These are phyloP conservation scores for Menura novaehollandiae DNA, from an alignment of 2,113 vertebrate species.

Conservation along the genomic window DNA sequence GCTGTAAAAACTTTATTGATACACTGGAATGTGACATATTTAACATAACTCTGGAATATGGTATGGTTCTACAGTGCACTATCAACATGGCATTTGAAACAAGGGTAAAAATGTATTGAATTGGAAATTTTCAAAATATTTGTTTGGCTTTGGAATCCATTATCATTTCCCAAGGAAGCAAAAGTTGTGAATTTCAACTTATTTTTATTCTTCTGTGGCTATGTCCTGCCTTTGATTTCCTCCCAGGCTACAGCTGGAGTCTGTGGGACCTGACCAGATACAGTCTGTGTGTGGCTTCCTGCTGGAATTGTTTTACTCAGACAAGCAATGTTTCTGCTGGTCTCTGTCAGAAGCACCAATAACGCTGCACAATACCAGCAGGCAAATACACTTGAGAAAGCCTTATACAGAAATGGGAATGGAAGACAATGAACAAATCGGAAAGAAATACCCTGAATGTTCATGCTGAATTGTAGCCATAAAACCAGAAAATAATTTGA, in stretches of 20 bases:
- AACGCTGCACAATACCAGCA: not conserved
- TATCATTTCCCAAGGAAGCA: not conserved
- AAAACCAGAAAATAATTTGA: not conserved
- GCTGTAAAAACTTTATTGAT: not conserved
- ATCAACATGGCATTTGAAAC: not conserved
- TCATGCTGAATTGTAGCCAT: not conserved
- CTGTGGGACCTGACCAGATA: not conserved
- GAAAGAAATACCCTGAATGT: not conserved
- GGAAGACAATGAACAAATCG: not conserved
- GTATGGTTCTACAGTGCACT: not conserved
- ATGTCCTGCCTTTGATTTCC: not conserved
- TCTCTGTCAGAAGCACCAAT: not conserved
- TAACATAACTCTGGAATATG: not conserved
- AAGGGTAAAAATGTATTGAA: not conserved
- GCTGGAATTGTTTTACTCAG: fast-evolving
- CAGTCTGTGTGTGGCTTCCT: not conserved
- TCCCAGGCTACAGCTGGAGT: not conserved
- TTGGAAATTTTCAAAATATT: not conserved
- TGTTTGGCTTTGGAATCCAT: not conserved
- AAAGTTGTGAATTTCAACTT: not conserved
- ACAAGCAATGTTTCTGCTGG: not conserved
- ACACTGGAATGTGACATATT: not conserved
- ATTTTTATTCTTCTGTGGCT: not conserved
- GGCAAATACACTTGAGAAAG: not conserved
- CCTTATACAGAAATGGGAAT: not conserved